Base-by-base conservation (phyloP, 1,140 invertebrate species). In the Venustaconcha ellipsiformis region DNA sequence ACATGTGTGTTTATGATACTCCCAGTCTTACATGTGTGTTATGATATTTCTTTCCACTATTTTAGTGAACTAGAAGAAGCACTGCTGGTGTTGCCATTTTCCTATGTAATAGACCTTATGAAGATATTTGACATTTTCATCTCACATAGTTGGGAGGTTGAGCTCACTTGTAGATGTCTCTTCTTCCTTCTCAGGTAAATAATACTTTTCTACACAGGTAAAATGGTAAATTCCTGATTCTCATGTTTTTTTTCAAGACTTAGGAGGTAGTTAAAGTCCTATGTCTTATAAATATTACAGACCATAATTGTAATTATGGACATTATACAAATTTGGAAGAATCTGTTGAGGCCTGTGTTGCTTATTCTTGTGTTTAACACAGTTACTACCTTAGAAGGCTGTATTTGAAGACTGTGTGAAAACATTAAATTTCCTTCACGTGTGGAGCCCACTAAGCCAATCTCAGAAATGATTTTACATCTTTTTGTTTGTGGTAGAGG, bases 11-110 rank as follows among this genome's bases (percentile, higher is more conserved):
- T 30, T 8, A 48, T 11, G 6, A 6, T 48, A 48, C 5, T 48
- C 37, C 37, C 4, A 48, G 37, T 48, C 37, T 48, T 48, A 48
- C 5, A 48, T 48, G 37, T 48, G 37, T 48, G 37, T 48, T 8
- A 48, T 11, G 11, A 48, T 8, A 48, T 48, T 48, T 48, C 37
- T 48, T 48, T 48, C 37, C 37, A 4, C 59, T 80, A 67, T 91
- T 92, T 23, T 86, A 96, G 96, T 88, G 96, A 99, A 87, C 89
- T 99, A 62, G 96, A 99, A 89, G 96, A 98, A 90, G 92, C 95
- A 0, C 90, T 99, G 4, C 86, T 99, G 0, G 90, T 97, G 14
- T 89, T 99, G 37, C 96, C 97, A 23, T 96, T 97, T 85, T 92
- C 93, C 37, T 92, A 93, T 70, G 95, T 96, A 0, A 94, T 94